These are phyloP conservation scores for Pseudolaguvia tuberculata DNA, from an alignment of 2,113 vertebrate species.

Conservation along the genomic window DNA sequence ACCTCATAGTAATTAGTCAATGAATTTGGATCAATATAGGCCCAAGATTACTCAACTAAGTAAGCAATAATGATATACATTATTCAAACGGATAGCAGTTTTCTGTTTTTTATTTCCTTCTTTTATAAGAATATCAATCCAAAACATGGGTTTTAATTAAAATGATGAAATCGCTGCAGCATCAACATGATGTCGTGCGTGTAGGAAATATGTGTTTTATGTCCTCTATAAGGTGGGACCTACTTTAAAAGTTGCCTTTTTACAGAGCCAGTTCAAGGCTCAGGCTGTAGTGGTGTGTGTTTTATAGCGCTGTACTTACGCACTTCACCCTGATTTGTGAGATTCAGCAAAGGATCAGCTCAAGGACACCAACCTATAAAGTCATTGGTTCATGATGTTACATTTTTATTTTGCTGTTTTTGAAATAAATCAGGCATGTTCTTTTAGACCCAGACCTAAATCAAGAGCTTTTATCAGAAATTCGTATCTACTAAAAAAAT, in stretches of 20 bases:
- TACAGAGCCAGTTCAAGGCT: constrained; percentile 40
- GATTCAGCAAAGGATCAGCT: constrained; percentile 32
- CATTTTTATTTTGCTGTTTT: constrained; percentile 16
- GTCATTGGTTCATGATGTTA: constrained; percentile 28
- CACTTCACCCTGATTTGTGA: constrained; percentile 40
- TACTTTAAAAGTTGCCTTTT: constrained; percentile 24
- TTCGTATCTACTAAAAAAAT: background rate
- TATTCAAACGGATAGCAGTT: constrained; percentile 53
- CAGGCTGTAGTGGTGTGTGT: constrained; percentile 32
- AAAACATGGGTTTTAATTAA: constrained; percentile 16
- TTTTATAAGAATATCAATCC: background rate
- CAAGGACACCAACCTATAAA: constrained; percentile 28
- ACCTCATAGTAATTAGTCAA: constrained; percentile 73
- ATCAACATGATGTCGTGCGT: constrained; percentile 3
- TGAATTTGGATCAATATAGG: constrained; percentile 68
- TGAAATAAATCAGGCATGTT: background rate
- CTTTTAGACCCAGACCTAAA: constrained; percentile 1
- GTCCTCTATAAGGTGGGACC: constrained; percentile 20
- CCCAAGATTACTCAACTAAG: constrained; percentile 66
- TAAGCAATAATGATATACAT: constrained; percentile 58
- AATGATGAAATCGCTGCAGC: background rate
- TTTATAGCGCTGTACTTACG: constrained; percentile 35
- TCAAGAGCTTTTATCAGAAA: background rate
- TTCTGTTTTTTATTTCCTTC: background rate
- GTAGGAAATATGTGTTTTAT: constrained; percentile 30